A percentile compares a stretch with the other conserved stretches of the same genome.
Evolutionary conservation across 2,113 vertebrate species (phyloP).

Genomic region (Colistium nudipinnis): DNA sequence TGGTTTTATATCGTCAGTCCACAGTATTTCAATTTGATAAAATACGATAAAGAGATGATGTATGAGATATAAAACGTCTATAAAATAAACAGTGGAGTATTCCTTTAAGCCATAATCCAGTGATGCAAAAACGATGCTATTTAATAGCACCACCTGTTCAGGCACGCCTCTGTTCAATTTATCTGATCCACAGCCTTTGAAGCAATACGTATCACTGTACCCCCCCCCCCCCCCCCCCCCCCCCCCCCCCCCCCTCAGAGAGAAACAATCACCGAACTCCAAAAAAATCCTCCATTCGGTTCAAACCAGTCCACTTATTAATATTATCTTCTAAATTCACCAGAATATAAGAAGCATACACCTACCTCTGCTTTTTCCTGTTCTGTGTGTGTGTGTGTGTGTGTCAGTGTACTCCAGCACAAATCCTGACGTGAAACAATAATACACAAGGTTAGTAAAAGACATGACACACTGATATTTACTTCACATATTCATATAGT

Average conservation of each 20-base stretch:
- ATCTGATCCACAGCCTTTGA: conserved; percentile 57
- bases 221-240: too few relatives aligned
- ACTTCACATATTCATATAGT: not conserved
- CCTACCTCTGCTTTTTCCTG: conserved; percentile 29
- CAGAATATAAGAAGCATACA: conserved; percentile 1
- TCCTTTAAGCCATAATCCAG: conserved; percentile 65
- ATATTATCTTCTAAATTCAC: not conserved
- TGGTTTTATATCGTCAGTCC: not conserved
- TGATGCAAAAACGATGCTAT: conserved; percentile 74
- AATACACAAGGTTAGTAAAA: not conserved
- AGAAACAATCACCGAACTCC: conserved; percentile 25
- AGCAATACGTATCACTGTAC: conserved; percentile 50
- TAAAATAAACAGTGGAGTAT: conserved; percentile 35
- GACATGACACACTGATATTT: not conserved
- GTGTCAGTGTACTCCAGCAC: conserved; percentile 22
- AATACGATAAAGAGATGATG: too few relatives aligned
- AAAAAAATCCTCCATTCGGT: conserved; percentile 24
- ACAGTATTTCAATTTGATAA: not conserved
- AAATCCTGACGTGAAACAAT: conserved; percentile 18
- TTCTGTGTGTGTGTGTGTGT: too few relatives aligned
- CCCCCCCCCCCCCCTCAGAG: not conserved
- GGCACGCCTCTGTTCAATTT: conserved; percentile 54
- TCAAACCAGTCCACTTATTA: conserved; percentile 8
- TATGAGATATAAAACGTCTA: too few relatives aligned
- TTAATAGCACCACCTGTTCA: conserved; percentile 43